Conservation (phyloP, 1,140 invertebrate species). For the Nephila pilipes region DNA sequence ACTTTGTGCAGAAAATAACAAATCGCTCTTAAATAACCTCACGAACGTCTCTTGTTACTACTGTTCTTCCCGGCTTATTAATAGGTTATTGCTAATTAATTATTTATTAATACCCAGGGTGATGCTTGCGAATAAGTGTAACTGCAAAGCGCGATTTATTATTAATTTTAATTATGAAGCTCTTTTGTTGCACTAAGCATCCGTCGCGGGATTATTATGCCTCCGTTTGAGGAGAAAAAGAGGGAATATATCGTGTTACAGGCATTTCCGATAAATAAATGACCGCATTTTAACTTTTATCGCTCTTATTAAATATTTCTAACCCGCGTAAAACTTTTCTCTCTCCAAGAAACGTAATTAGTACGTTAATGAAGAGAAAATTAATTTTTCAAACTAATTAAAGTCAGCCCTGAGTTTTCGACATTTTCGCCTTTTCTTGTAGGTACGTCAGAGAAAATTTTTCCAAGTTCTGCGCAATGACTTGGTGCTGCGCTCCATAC, state of each 20-base stretch:
- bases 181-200: constrained; percentile 67
- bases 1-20: constrained; percentile 67
- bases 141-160: constrained; percentile 73
- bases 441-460: constrained; percentile 46
- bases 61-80: constrained; percentile 62
- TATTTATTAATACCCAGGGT: constrained; percentile 76
- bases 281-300: constrained; percentile 77
- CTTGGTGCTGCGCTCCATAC: background rate
- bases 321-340: constrained; percentile 66
- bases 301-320: constrained; percentile 77
- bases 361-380: constrained; percentile 75
- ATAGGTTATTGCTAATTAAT: constrained; percentile 76
- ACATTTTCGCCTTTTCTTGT: constrained; percentile 65
- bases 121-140: constrained; percentile 61
- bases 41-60: constrained; percentile 52
- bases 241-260: constrained; percentile 67
- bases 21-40: constrained; percentile 71
- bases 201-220: constrained; percentile 66
- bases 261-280: constrained; percentile 76
- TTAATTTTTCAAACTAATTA: constrained; percentile 77
- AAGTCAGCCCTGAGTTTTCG: constrained; percentile 66
- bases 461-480: constrained; percentile 44
- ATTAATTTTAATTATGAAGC: constrained; percentile 76
- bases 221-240: constrained; percentile 61
- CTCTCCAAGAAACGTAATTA: constrained; percentile 73